Evolutionary conservation across 2,797 vertebrate species (phyloP), one percentile per base, ranked within the genome.

Genomic region (Acanthurus lineatus): DNA sequence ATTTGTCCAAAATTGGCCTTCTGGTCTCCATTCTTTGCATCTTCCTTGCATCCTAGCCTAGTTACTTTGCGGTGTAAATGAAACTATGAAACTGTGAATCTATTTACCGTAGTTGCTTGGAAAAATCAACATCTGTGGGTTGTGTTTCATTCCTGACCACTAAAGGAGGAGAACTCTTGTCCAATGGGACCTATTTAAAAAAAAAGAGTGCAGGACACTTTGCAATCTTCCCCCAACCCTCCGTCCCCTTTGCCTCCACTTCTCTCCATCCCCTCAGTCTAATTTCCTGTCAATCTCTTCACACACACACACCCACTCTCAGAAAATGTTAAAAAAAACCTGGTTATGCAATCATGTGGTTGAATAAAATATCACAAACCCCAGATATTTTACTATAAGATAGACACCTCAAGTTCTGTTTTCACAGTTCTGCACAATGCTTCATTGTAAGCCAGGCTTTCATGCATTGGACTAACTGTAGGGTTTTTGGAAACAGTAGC

Each of bases 401-500:
- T 11, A 70, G 48, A 67, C 12, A 42, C 68, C 65, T 85, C 3
- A 54, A 51, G 56, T 79, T 83, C 56, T 82, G 61, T 77, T 77
- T 67, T 76, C 5, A 7, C 64, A 64, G n/a, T 61, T 81, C 58
- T 80, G 62, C 67, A 74, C 76, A 69, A 77, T 82, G 61, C 61
- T 49, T 72, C 69, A 82, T 85, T 83, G 87, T 86, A 79, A 17
- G 57, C 49, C 22, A 45, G 60, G 19, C 58, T 54, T 79, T 69
- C 72, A 35, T 84, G 51, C 61, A 57, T 57, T 68, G 4, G 16
- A 2, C 22, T 44, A 66, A 25, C 47, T 69, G 38, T 64, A 57
- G 25, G 91, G 88, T 88, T 90, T 68, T 86, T 85, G 87, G 77
- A 90, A 91, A 91, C 85, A 56, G 81, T 81, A 88, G 84, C 79